phyloP scores from a whole-genome alignment of 2,113 vertebrate genomes.

The Brachirus orientalis region DNA sequence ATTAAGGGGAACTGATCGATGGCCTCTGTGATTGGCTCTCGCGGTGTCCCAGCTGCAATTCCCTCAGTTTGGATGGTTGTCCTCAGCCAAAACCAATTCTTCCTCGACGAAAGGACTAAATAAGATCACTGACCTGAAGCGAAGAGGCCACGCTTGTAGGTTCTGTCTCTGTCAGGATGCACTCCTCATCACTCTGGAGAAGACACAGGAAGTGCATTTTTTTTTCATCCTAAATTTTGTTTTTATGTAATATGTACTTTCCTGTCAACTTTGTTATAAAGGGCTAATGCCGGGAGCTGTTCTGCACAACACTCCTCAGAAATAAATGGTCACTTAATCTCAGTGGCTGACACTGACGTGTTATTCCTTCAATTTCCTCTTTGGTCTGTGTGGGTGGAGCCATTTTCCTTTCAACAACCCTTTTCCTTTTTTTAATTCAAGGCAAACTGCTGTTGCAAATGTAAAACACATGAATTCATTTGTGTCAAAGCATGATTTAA shows the following conservation, averaged over 20 bases:
- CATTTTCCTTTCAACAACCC: conserved; percentile 22
- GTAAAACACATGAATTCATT: conserved; percentile 21
- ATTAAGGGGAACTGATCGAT: conserved; percentile 78
- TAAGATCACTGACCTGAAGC: conserved; percentile 75
- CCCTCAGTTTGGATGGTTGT: conserved; percentile 58
- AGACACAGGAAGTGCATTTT: conserved; percentile 15
- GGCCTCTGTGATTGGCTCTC: conserved; percentile 74
- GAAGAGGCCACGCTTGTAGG: conserved; percentile 52
- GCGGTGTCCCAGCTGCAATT: conserved; percentile 61
- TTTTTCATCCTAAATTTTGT: neutral
- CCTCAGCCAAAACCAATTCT: conserved; percentile 74
- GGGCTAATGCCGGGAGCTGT: conserved; percentile 3
- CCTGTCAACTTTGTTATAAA: conserved; percentile 12
- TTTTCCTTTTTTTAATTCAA: too few species aligned
- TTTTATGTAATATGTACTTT: conserved; percentile 12
- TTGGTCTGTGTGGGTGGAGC: conserved; percentile 19
- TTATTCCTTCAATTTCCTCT: neutral
- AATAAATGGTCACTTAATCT: conserved; percentile 52
- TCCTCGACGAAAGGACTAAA: conserved; percentile 66
- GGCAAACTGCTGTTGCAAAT: conserved; percentile 15
- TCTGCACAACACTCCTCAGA: conserved; percentile 15
- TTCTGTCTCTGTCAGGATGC: conserved; percentile 46
- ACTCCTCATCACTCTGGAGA: conserved; percentile 17
- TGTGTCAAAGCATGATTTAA: too few species aligned
- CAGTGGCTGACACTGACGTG: conserved; percentile 25